These are phyloP conservation scores for Antheraea assamensis DNA, from an alignment of 2,888 invertebrate species.

Conservation along the genomic window DNA sequence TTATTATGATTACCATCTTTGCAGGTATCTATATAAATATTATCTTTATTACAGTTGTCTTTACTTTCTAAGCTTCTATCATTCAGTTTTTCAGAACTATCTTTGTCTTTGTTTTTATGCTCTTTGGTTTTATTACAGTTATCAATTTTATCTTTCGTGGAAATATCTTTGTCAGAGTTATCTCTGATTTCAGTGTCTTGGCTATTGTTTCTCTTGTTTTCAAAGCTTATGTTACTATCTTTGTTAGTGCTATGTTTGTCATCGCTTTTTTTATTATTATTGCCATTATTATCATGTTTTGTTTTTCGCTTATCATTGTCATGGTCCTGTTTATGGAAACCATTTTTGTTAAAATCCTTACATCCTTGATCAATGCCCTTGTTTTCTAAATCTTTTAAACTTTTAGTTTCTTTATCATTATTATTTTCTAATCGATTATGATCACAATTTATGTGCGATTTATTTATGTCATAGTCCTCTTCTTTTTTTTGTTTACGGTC, in stretches of 20 bases:
- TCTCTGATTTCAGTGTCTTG: too few relatives aligned
- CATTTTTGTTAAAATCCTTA: background rate
- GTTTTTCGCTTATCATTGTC: background rate
- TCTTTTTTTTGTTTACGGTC: background rate
- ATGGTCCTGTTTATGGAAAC: background rate
- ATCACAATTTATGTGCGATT: background rate
- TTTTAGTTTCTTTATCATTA: background rate
- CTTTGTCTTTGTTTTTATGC: background rate
- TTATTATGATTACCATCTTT: background rate
- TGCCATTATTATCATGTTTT: background rate
- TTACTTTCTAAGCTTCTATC: background rate
- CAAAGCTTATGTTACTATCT: background rate
- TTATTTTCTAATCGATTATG: background rate
- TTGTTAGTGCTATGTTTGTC: background rate
- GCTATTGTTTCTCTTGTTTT: background rate
- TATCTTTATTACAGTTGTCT: background rate
- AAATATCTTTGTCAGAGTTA: too few relatives aligned
- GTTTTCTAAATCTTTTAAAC: background rate
- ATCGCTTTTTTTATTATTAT: too few relatives aligned
- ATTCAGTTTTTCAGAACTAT: background rate
- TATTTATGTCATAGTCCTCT: background rate
- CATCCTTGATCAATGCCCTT: background rate
- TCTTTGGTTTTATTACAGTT: background rate
- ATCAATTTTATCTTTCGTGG: background rate
- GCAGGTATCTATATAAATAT: background rate